Conservation (phyloP, 2,888 invertebrate species). For the Ennomos quercinarius region DNA sequence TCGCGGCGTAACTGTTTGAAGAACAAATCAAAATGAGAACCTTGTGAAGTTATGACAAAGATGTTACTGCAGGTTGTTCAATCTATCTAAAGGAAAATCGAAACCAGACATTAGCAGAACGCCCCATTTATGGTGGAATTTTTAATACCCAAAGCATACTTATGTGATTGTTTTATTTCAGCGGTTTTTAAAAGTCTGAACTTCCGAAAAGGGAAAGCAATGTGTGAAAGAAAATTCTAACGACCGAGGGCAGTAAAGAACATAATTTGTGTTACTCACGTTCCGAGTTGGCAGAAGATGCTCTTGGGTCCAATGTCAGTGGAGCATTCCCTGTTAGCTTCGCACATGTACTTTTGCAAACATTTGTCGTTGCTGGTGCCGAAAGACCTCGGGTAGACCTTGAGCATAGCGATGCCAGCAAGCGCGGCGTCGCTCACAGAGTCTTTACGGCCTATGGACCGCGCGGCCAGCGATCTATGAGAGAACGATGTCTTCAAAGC, state of each 20-base stretch:
- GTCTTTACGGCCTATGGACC: slow-evolving; percentile 94
- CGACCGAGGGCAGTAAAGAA: background rate
- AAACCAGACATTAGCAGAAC: background rate
- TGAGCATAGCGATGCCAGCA: slow-evolving; percentile 94
- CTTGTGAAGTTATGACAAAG: no score
- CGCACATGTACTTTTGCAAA: slow-evolving; percentile 95
- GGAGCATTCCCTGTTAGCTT: slow-evolving; percentile 95
- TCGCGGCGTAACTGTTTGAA: slow-evolving; percentile 91
- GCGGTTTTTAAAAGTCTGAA: no score
- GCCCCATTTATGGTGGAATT: no score
- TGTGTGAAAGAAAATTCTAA: no score
- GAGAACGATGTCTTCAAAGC: slow-evolving; percentile 97
- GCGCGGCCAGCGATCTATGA: slow-evolving; percentile 93
- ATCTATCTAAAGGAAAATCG: no score
- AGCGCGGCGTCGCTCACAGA: slow-evolving; percentile 95
- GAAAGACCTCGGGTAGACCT: slow-evolving; percentile 94
- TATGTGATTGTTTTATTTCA: no score
- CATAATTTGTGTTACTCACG: slow-evolving; percentile 86
- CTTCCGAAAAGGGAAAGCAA: no score
- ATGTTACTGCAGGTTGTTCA: no score
- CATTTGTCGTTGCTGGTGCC: slow-evolving; percentile 92
- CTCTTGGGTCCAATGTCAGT: slow-evolving; percentile 92
- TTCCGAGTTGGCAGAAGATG: slow-evolving; percentile 96
- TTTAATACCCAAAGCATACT: no score
- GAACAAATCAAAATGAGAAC: slow-evolving; percentile 12